Conservation (phyloP, 2,797 vertebrate species). For the Lithobates pipiens region DNA sequence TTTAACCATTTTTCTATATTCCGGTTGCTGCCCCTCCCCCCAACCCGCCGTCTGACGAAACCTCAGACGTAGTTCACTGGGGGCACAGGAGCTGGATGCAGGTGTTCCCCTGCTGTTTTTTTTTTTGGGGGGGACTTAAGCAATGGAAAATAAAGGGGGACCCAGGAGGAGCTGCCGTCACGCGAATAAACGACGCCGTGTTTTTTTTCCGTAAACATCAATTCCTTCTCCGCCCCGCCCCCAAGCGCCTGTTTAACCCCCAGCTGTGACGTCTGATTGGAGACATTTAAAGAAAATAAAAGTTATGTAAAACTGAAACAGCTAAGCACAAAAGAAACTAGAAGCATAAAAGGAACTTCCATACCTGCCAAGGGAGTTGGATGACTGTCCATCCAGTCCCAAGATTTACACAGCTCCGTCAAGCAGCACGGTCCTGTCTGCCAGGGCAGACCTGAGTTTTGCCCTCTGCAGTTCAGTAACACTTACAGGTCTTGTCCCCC, state of each 20-base stretch:
- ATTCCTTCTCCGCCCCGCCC: constrained; percentile 68
- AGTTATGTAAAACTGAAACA: too few relatives aligned
- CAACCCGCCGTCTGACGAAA: background rate
- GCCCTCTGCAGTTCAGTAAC: too few relatives aligned
- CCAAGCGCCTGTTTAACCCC: constrained; percentile 9
- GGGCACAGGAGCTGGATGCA: constrained; percentile 62
- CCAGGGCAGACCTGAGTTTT: too few relatives aligned
- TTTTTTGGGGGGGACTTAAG: constrained; percentile 3
- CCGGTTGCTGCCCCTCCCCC: background rate
- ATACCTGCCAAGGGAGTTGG: too few relatives aligned
- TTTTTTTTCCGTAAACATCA: constrained; percentile 81
- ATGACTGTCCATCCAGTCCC: too few relatives aligned
- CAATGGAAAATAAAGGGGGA: constrained; percentile 60
- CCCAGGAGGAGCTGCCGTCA: constrained; percentile 74
- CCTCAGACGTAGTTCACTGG: background rate
- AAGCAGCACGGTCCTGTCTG: too few relatives aligned
- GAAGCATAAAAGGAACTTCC: too few relatives aligned
- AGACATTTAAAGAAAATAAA: too few relatives aligned
- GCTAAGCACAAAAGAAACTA: too few relatives aligned
- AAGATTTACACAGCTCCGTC: too few relatives aligned
- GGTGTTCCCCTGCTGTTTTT: constrained; percentile 70
- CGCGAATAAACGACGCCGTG: constrained; percentile 75
- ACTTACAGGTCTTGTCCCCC: too few relatives aligned
- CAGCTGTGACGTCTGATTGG: background rate
- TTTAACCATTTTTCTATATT: too few relatives aligned